phyloP scores from a whole-genome alignment of 2,888 invertebrate genomes.

The Caenorhabditis sulstoni region DNA sequence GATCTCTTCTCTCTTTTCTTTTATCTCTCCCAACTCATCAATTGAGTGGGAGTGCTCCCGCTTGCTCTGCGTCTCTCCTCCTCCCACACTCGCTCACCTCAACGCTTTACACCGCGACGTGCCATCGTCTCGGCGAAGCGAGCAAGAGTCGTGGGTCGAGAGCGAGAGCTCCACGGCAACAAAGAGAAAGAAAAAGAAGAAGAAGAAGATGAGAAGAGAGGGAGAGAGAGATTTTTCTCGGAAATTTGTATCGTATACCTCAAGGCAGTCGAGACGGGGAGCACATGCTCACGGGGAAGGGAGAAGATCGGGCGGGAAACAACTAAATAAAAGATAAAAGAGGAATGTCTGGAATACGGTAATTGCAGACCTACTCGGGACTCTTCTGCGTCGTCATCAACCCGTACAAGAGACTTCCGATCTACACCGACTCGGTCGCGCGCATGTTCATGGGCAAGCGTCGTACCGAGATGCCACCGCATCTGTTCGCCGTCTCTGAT shows the following conservation, averaged over 20 bases:
- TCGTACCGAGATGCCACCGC: slow-evolving; percentile 99
- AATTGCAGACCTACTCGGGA: slow-evolving; percentile 79
- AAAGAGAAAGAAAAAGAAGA: neutral
- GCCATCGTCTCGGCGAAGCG: neutral
- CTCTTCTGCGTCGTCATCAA: slow-evolving; percentile 80
- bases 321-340: slow-evolving; percentile 2
- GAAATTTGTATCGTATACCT: slow-evolving; percentile 16
- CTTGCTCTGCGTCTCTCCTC: slow-evolving; percentile 22
- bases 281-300: slow-evolving; percentile 20
- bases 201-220: slow-evolving; percentile 8
- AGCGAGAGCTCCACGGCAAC: too few relatives aligned
- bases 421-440: slow-evolving; percentile 78
- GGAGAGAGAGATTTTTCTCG: slow-evolving; percentile 2
- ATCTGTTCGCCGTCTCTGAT: slow-evolving; percentile 99
- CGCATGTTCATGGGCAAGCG: slow-evolving; percentile 96
- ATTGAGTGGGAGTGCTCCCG: slow-evolving; percentile 44
- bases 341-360: neutral
- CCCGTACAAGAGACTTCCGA: slow-evolving; percentile 80
- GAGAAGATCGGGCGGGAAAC: slow-evolving; percentile 4
- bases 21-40: slow-evolving; percentile 22
- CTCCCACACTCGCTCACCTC: slow-evolving; percentile 6
- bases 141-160: neutral
- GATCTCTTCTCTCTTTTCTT: neutral
- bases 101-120: slow-evolving; percentile 6
- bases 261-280: neutral